Evolutionary conservation across 2,113 vertebrate genomes (phyloP), one percentile per base, ranked within the genome.

Genomic region (Fukomys damarensis): DNA sequence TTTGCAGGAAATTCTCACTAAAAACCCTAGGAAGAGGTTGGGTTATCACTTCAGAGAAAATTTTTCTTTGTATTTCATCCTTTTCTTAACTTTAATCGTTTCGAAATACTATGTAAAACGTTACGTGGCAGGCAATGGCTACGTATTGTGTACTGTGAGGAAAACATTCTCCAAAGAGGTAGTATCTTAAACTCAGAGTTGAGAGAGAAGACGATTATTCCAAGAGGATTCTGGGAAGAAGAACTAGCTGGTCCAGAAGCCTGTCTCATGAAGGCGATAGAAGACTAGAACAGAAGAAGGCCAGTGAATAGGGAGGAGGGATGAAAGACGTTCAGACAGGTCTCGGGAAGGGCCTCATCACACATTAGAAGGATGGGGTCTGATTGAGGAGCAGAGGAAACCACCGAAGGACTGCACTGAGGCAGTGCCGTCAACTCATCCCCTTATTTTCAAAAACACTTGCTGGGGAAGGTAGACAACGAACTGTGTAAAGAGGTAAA

Each of bases 331-430:
- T 8, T 7, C 35, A 41, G 68, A 41, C 12, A 26, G 90, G 11
- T 52, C 9, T 63, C 2, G 0, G 49, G 16, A 46, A 19, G 16
- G 9, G 35, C 4, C 26, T 72, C 32, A 0, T 6, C 7, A 4
- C n/a, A 3, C 26, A 52, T 35, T 9, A 38, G 32, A 59, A 66
- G 13, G 20, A 13, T 59, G 56, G 52, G 54, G 49, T 20, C 54
- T 61, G 49, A 43, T 7, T n/a, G 32, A 65, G 63, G 7, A 74
- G 38, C 30, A 54, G 66, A 65, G 26, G 28, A 80, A 94, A 84
- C 54, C 52, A 89, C 0, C 43, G 20, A 80, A 80, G 28, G 72
- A 32, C 65, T 65, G 80, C 32, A 63, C 26, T 28, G 38, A 89
- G 30, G 38, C 59, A 74, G 63, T 38, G 43, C 38, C 22, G 68